Percentiles rank a stretch among this genome's conserved stretches.
Conservation (phyloP, 2,797 vertebrate genomes). For the Psittacula echo region DNA sequence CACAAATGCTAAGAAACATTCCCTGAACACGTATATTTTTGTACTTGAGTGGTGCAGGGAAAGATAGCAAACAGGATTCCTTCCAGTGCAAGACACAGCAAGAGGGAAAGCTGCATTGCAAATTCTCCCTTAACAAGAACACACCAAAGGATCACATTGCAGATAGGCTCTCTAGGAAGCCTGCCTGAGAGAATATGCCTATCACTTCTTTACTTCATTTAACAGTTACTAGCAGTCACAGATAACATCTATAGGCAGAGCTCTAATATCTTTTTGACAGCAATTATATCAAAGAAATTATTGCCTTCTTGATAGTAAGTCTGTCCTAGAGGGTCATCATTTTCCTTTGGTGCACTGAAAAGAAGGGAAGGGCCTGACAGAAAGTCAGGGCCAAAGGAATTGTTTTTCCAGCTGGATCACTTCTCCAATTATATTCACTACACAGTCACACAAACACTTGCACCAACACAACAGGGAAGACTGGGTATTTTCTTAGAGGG, state of each 20-base stretch:
- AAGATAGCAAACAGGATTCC: background rate
- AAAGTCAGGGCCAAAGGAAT: background rate
- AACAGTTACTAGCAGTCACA: background rate
- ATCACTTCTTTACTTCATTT: background rate
- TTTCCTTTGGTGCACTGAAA: background rate
- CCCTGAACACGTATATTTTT: background rate
- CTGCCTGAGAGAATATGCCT: background rate
- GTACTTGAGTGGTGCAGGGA: background rate
- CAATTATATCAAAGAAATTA: background rate
- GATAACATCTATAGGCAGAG: background rate
- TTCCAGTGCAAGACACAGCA: background rate
- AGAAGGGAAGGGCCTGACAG: background rate
- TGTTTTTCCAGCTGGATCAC: slow-evolving; percentile 33
- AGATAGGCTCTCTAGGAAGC: background rate
- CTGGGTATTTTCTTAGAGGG: background rate
- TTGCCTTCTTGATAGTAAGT: background rate
- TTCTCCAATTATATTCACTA: background rate
- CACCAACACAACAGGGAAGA: background rate
- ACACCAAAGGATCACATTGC: background rate
- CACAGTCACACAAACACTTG: background rate
- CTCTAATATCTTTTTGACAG: background rate
- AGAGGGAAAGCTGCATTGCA: background rate
- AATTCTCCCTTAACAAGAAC: background rate
- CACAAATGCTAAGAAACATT: background rate
- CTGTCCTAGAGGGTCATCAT: background rate